These are phyloP conservation scores for Diuraphis noxia DNA, from an alignment of 1,140 invertebrate genomes.

Conservation along the genomic window DNA sequence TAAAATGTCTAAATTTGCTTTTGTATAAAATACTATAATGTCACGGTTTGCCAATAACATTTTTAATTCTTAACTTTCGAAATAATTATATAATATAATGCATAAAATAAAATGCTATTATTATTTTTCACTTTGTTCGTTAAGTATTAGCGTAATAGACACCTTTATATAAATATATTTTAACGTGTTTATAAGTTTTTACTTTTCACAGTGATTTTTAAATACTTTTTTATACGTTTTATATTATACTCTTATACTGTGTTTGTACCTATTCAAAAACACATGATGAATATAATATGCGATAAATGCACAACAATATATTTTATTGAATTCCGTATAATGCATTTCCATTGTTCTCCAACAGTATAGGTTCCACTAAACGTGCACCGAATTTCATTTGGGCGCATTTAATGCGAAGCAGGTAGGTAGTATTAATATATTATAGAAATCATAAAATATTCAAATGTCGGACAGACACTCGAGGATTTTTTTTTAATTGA, in stretches of 20 bases:
- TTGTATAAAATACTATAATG: too few species aligned
- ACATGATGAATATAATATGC: not conserved
- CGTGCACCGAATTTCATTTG: not conserved
- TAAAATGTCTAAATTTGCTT: not conserved
- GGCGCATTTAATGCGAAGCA: not conserved
- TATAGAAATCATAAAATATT: not conserved
- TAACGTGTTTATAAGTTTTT: not conserved
- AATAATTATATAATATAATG: not conserved
- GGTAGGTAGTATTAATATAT: not conserved
- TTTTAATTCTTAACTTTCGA: not conserved
- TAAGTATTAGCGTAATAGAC: not conserved
- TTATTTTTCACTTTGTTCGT: not conserved
- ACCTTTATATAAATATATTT: not conserved
- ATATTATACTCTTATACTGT: not conserved
- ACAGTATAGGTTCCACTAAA: not conserved
- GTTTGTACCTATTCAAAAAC: conserved; percentile 9
- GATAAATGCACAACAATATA: not conserved
- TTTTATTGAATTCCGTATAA: not conserved
- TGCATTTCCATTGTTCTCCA: not conserved
- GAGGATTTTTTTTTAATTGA: not conserved
- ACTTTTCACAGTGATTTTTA: not conserved
- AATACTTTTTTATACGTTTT: not conserved
- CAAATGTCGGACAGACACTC: not conserved
- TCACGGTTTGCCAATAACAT: too few species aligned
- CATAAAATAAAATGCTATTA: not conserved